These are phyloP conservation scores for Tachystola acroxantha DNA, from an alignment of 2,888 invertebrate genomes.

Conservation along the genomic window DNA sequence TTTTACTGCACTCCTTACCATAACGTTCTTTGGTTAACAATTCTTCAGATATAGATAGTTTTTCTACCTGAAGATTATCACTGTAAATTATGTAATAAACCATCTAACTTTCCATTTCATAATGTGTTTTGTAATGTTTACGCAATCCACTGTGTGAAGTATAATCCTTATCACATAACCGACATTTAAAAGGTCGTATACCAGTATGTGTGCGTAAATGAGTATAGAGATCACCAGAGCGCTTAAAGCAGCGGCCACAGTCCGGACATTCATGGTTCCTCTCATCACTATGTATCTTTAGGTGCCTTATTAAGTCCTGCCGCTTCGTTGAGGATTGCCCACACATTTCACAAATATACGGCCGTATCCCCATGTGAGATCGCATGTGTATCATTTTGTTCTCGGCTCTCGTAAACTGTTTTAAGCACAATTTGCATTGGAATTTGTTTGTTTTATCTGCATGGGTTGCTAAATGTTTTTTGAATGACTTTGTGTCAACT, in stretches of 20 bases:
- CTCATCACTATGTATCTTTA: constrained; percentile 33
- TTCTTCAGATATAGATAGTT: too few relatives aligned
- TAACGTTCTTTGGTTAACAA: too few relatives aligned
- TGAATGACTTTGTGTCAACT: constrained; percentile 24
- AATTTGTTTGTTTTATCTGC: constrained; percentile 37
- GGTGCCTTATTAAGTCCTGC: constrained; percentile 33
- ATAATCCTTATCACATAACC: constrained; percentile 28
- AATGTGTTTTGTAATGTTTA: constrained; percentile 28
- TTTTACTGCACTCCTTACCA: neutral
- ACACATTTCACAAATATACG: constrained; percentile 68
- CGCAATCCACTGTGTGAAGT: constrained; percentile 30
- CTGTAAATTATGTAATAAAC: too few relatives aligned
- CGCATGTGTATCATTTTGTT: constrained; percentile 68
- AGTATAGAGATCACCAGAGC: constrained; percentile 28
- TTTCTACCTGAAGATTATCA: too few relatives aligned
- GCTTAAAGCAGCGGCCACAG: constrained; percentile 31
- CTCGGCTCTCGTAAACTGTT: constrained; percentile 49
- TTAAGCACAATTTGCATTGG: constrained; percentile 46
- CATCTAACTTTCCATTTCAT: constrained; percentile 15
- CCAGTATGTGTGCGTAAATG: constrained; percentile 37
- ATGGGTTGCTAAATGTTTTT: constrained; percentile 48
- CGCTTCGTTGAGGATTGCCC: constrained; percentile 38
- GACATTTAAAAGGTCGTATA: constrained; percentile 27
- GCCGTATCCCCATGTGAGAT: constrained; percentile 66
- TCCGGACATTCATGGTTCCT: constrained; percentile 29